phyloP scores from a whole-genome alignment of 2,888 invertebrate species.

The Leucophora obtusa region DNA sequence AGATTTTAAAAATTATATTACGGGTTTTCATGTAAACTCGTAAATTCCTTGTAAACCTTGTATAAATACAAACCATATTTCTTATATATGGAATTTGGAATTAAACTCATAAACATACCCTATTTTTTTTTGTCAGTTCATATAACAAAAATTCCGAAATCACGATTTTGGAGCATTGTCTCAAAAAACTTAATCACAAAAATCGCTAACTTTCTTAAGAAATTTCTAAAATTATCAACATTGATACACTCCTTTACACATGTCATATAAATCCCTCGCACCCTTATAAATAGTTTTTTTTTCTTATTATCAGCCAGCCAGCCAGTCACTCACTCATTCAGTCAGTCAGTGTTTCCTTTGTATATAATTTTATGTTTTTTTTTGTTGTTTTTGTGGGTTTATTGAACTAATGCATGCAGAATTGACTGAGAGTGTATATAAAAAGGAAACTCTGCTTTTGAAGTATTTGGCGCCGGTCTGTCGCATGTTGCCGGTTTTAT shows the following conservation, averaged over 20 bases:
- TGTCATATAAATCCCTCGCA: conserved; percentile 43
- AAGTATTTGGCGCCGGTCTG: conserved; percentile 64
- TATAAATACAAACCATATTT: too few species aligned
- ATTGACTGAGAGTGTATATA: conserved; percentile 25
- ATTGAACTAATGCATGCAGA: conserved; percentile 53
- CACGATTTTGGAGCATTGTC: too few species aligned
- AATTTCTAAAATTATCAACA: conserved; percentile 39
- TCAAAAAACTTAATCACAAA: too few species aligned
- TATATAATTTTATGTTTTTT: conserved; percentile 22
- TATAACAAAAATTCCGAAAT: too few species aligned
- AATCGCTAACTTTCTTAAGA: neutral
- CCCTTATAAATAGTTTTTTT: conserved; percentile 26
- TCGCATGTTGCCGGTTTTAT: conserved; percentile 59
- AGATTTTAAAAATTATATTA: too few species aligned
- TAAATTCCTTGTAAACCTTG: too few species aligned
- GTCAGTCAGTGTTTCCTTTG: conserved; percentile 42
- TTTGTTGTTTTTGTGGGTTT: conserved; percentile 50
- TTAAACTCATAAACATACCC: too few species aligned
- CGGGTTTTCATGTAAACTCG: too few species aligned
- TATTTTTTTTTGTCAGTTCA: too few species aligned
- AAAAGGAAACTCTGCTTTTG: conserved; percentile 60
- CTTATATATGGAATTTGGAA: too few species aligned
- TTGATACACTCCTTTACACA: conserved; percentile 52
- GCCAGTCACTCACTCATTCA: conserved; percentile 5
- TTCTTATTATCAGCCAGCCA: conserved; percentile 21